A percentile compares a stretch with the other conserved stretches of the same genome.
Evolutionary conservation across 2,888 invertebrate species (phyloP).

Genomic region (Xanthorhoe designata): DNA sequence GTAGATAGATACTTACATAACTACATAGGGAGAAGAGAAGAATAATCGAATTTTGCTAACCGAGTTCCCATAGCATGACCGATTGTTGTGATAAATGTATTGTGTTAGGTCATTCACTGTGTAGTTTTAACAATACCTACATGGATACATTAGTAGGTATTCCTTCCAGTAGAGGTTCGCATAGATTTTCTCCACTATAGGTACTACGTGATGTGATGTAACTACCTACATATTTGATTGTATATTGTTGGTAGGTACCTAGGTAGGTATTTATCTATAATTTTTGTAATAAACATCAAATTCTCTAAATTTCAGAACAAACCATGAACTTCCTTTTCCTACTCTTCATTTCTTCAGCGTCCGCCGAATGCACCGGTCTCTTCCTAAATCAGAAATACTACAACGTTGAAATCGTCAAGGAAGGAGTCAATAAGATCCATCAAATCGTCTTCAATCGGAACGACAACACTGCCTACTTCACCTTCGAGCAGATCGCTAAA

Average conservation of each 20-base stretch:
- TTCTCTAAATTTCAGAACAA: constrained; percentile 18
- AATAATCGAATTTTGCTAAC: no score
- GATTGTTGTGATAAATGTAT: no score
- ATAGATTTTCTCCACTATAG: neutral
- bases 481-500: constrained; percentile 63
- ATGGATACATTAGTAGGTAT: no score
- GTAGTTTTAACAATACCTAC: no score
- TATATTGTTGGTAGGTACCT: no score
- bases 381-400: constrained; percentile 66
- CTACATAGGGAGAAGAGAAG: no score
- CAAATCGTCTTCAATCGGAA: constrained; percentile 63
- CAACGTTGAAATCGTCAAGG: constrained; percentile 67
- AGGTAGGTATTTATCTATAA: no score
- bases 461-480: constrained; percentile 72
- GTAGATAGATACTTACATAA: no score
- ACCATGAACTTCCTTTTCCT: constrained; percentile 52
- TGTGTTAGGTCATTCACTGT: no score
- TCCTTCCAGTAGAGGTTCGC: no score
- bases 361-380: constrained; percentile 63
- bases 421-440: constrained; percentile 68
- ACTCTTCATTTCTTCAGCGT: constrained; percentile 51
- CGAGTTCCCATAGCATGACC: no score
- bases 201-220: neutral
- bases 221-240: neutral
- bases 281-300: neutral